Evolutionary conservation across 37 sponge, comb jelly and placozoan genomes (phyloP), one percentile per base, ranked within the genome.

Genomic region (Amphimedon queenslandica): DNA sequence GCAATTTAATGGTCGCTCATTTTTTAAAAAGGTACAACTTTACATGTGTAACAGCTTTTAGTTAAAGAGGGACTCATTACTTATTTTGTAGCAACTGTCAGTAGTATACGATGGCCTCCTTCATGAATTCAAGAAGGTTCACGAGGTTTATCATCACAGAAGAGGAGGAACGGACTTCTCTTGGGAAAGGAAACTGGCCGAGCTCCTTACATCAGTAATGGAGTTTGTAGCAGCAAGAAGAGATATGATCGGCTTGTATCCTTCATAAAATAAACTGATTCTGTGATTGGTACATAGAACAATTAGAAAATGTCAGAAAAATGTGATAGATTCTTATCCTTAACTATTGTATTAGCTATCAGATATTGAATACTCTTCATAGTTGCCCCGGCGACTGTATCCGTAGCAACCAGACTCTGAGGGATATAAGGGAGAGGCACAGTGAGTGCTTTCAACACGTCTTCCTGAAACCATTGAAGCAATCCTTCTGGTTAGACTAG

Each of bases 231-330:
- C 40, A 29, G 76, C 76, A 39, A 79, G 57, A 55, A 80, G 55
- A 37, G 81, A 80, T 47, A 86, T 86, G 87, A 76, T 56, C 0
- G 81, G 76, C 18, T 80, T 86, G 87, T 86, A 80, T 80, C 80
- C 65, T 34, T n/a, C 23, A 28, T 40, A 47, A 47, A n/a, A n/a
- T n/a, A n/a, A n/a, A n/a, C n/a, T n/a, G n/a, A n/a, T n/a, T n/a
- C n/a, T n/a, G n/a, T n/a, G n/a, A n/a, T n/a, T n/a, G n/a, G n/a
- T n/a, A n/a, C n/a, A n/a, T n/a, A n/a, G n/a, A n/a, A n/a, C n/a
- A n/a, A n/a, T n/a, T n/a, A n/a, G n/a, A n/a, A n/a, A n/a, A n/a
- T n/a, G n/a, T n/a, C n/a, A n/a, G n/a, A n/a, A n/a, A n/a, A n/a
- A n/a, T n/a, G n/a, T n/a, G n/a, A n/a, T n/a, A n/a, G n/a, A n/a